phyloP scores from a whole-genome alignment of 2,113 vertebrate genomes.

The Amphiprion percula region DNA sequence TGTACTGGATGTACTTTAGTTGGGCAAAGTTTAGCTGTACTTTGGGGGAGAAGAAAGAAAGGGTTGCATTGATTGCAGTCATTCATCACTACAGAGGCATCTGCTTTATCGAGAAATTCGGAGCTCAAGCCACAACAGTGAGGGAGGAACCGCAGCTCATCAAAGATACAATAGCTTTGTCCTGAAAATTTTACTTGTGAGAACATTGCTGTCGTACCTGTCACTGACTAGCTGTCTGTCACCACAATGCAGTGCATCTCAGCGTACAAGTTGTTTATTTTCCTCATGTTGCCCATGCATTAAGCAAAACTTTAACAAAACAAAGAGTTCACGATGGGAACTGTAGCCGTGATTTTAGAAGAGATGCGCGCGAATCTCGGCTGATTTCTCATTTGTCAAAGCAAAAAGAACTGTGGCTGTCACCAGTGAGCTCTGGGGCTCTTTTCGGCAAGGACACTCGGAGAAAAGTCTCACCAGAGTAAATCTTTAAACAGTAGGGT shows the following conservation, averaged over 20 bases:
- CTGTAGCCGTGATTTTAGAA: conserved; percentile 46
- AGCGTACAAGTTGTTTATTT: conserved; percentile 49
- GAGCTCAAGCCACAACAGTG: conserved; percentile 24
- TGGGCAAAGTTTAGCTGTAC: conserved; percentile 22
- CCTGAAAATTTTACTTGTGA: conserved; percentile 48
- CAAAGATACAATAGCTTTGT: conserved; percentile 62
- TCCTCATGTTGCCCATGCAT: conserved; percentile 43
- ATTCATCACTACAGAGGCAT: conserved; percentile 52
- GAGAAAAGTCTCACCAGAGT: conserved; percentile 68
- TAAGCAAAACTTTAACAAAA: conserved; percentile 45
- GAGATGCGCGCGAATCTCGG: conserved; percentile 40
- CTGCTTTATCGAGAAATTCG: conserved; percentile 36
- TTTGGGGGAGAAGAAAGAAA: background rate
- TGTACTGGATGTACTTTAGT: conserved; percentile 7
- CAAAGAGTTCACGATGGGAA: conserved; percentile 19
- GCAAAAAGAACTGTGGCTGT: conserved; percentile 57
- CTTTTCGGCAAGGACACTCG: conserved; percentile 69
- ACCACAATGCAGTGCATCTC: conserved; percentile 41
- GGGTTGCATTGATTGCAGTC: conserved; percentile 48
- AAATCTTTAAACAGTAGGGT: conserved; percentile 81
- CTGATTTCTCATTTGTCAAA: conserved; percentile 52
- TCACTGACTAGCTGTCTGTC: conserved; percentile 54
- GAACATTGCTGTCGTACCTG: conserved; percentile 61
- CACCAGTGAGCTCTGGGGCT: conserved; percentile 30
- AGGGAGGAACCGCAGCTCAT: conserved; percentile 40